Base-by-base conservation (phyloP, 1,140 invertebrate species). In the Frieseomelitta varia region DNA sequence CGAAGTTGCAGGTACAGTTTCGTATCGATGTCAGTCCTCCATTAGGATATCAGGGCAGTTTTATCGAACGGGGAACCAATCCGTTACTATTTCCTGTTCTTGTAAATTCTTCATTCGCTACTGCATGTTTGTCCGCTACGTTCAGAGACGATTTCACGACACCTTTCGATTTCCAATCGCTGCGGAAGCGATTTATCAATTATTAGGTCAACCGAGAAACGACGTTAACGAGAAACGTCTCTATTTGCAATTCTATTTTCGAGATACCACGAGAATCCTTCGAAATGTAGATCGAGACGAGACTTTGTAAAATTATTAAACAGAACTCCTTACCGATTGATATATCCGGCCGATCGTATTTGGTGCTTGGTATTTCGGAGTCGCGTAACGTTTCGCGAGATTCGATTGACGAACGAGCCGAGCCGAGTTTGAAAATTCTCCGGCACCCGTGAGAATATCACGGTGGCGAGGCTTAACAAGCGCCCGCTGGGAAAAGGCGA, bases 401-500 rank as follows among this genome's bases (percentile, higher is more conserved):
- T 61, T 17, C 39, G 39, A 47, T 17, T 15, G 56, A n/a, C 10
- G 39, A 61, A 14, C 19, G 24, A 1, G 30, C 30, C 34, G n/a
- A 47, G 56, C 47, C 58, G 15, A n/a, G 2, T 4, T 76, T 6
- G 21, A 47, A 56, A 27, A 76, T 47, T 11, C n/a, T n/a, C 4
- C 11, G 19, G 27, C 8, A 39, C 53, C 24, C 80, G 80, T 82
- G 80, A 77, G 80, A 82, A 82, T 68, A 51, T 82, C 72, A 47
- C 21, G 47, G 21, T 4, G 24, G 15, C 24, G 24, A 56, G 72
- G 58, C 68, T 65, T 85, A 88, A 88, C 84, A 68, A 87, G 56
- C 78, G 74, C 67, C 82, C 55, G 39, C 39, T 87, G 86, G 78
- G 84, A 72, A 80, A 77, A 85, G 83, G 86, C 86, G 81, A 85